Evolutionary conservation across 2,888 invertebrate genomes (phyloP), one percentile per base, ranked within the genome.

Genomic region (Anaspis maculata): DNA sequence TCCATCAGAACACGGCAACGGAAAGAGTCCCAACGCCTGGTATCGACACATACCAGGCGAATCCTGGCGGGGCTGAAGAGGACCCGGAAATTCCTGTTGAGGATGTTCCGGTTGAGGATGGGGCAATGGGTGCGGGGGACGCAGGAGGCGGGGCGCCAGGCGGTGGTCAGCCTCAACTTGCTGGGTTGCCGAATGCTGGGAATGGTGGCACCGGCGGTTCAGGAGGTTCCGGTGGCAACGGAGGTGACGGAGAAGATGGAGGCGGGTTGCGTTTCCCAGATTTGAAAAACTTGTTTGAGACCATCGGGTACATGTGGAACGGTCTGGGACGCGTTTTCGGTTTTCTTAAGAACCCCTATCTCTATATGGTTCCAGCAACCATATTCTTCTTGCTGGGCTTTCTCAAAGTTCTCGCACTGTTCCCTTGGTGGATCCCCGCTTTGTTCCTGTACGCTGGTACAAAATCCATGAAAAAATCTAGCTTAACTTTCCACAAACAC

Each of bases 401-500:
- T 9, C 73, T 79, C 1, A 55, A 77, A 10, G 71, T 76, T 1
- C 68, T 79, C 1, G 68, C 79, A 25, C 61, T 81, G 41, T 73
- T 79, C 34, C 81, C 79, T 1, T 80, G 73, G 72, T 70, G 74
- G 44, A 65, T 79, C 38, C 75, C 79, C 0, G 67, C 65, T 2
- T 51, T 66, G 7, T 56, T 69, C 24, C 57, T 66, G 7, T 57
- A 45, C 33, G 49, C 54, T 3, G 48, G 52, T n/a, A 37, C 49
- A 3, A 56, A 49, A 31, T 45, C 41, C 25, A 46, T 52, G 7
- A 51, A 54, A 29, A 48, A 50, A 13, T 39, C 48, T 1, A 44
- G 52, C 11, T 44, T 61, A 12, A 39, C 52, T 11, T 51, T 55
- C 42, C 56, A 62, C 35, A 58, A 61, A 13, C 64, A 64, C 34